phyloP scores from a whole-genome alignment of 2,113 vertebrate genomes.

The Hippocampus barbouri region DNA sequence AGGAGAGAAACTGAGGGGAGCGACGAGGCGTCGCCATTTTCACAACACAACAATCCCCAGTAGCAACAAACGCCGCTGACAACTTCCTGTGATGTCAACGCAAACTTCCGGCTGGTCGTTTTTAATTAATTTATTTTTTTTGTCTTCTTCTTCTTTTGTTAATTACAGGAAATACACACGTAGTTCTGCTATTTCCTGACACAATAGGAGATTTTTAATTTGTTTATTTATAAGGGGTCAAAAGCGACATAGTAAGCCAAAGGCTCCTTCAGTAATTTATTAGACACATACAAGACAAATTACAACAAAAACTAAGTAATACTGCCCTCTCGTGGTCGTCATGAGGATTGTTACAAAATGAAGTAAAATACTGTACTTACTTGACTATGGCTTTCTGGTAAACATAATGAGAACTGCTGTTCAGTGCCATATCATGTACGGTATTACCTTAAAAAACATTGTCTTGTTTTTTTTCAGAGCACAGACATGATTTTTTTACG shows the following conservation, averaged over 20 bases:
- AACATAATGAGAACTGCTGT: too few relatives aligned
- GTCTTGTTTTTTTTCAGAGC: too few relatives aligned
- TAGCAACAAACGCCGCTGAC: constrained; percentile 65
- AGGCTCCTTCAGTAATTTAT: background rate
- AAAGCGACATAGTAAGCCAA: background rate
- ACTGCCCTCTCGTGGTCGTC: constrained; percentile 10
- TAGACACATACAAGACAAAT: background rate
- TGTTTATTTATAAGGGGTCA: background rate
- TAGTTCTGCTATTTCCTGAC: background rate
- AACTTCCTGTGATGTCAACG: constrained; percentile 37
- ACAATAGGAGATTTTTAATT: background rate
- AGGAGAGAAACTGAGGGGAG: constrained; percentile 53
- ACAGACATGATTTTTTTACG: too few relatives aligned
- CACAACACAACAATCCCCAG: constrained; percentile 63
- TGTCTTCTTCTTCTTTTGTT: too few relatives aligned
- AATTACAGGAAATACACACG: background rate
- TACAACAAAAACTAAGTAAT: background rate
- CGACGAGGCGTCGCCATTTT: constrained; percentile 71
- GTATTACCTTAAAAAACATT: too few relatives aligned
- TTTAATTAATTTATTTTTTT: background rate
- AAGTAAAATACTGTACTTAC: background rate
- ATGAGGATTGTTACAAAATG: background rate
- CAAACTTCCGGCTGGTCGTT: constrained; percentile 46
- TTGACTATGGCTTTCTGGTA: too few relatives aligned
- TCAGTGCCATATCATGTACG: too few relatives aligned